Conservation (phyloP, 1,140 invertebrate species). For the Polypedilum pembai region DNA sequence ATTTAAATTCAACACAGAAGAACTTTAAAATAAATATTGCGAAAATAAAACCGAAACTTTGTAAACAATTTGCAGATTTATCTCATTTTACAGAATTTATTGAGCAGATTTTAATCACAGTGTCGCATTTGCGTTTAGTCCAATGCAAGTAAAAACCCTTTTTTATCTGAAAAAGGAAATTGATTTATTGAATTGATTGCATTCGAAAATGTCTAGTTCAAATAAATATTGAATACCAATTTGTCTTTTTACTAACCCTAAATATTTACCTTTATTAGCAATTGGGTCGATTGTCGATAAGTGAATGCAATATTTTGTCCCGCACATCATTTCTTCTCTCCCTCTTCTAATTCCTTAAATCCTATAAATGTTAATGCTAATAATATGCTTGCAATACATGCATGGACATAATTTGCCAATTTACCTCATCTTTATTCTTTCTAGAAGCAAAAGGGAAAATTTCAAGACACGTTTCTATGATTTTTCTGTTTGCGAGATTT, state of each 20-base stretch:
- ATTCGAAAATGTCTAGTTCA: background rate
- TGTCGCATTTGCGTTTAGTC: too few relatives aligned
- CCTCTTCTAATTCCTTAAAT: background rate
- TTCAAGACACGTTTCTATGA: slow-evolving; percentile 10
- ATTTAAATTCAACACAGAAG: too few relatives aligned
- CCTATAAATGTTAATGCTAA: slow-evolving; percentile 3
- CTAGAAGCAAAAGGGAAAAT: background rate
- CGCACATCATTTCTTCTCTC: background rate
- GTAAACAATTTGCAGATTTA: too few relatives aligned
- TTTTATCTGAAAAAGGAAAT: background rate
- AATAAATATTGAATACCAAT: background rate
- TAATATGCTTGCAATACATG: slow-evolving; percentile 5
- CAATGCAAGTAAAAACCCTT: too few relatives aligned
- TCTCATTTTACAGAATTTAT: too few relatives aligned
- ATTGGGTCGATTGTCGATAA: too few relatives aligned
- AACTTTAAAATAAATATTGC: too few relatives aligned
- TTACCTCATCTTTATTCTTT: slow-evolving; percentile 4
- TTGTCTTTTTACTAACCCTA: too few relatives aligned
- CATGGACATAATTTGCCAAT: slow-evolving; percentile 6
- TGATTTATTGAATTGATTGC: slow-evolving; percentile 13
- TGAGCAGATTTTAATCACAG: too few relatives aligned
- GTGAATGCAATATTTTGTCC: too few relatives aligned
- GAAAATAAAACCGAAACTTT: too few relatives aligned
- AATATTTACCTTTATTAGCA: too few relatives aligned
- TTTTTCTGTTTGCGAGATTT: background rate